Base-by-base conservation (phyloP, 2,888 invertebrate species). In the Ophion costatus region DNA sequence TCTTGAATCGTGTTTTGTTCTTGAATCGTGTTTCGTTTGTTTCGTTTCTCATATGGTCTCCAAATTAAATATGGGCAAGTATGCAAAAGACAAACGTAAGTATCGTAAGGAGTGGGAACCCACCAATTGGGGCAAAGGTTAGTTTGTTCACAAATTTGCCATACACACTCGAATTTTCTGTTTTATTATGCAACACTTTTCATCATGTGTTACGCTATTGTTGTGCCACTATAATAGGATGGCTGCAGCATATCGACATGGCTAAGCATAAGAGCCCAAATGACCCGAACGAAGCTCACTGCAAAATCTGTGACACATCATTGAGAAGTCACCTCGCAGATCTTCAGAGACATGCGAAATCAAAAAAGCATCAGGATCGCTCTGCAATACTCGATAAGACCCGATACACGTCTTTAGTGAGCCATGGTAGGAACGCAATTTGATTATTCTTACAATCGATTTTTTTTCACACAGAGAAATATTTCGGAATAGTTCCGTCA, bases 71-170 rank as follows among this genome's bases (percentile, higher is more conserved):
- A 66, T 66, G 66, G 42, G 66, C 1, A 67, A 66, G 38, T 66
- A 57, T 22, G 76, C n/a, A 57, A 76, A 76, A 66, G 76, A 76
- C 29, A 76, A 76, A 64, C 76, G 76, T 1, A 76, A 76, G 57
- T 76, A 76, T 14, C 51, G 76, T 29, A 67, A 76, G 17, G 76
- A 66, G 57, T 76, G 76, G 76, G 76, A 67, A 17, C 57, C 76
- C 7, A 76, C 20, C 38, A 57, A 57, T 38, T 73, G 73, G 73
- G 73, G 59, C 59, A 59, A 73, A 73, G 73, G 38, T 73, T 38
- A 59, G 20, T 71, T 59, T 71, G 51, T 69, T 17, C 24, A 24
- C 22, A 70, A 24, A 70, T 29, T 45, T 69, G 20, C 24, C 20
- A 42, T 69, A 42, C 67, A 63, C 74, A 45, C 17, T 17, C 45